A percentile compares a stretch with the other conserved stretches of the same genome.
These are phyloP conservation scores for Mus spicilegus DNA, from an alignment of 2,113 vertebrate species.

Conservation along the genomic window DNA sequence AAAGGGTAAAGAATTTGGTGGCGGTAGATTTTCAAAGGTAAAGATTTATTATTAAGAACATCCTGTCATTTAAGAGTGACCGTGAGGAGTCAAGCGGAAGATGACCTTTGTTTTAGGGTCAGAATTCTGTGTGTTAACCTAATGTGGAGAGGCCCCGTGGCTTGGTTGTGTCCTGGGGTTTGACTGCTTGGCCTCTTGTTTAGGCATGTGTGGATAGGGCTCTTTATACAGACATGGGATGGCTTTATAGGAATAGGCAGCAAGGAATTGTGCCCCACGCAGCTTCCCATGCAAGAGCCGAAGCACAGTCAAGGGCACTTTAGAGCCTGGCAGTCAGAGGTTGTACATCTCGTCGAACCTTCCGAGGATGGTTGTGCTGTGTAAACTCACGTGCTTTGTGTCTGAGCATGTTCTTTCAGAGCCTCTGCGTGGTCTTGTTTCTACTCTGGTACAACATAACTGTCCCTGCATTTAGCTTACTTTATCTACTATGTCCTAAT, in stretches of 20 bases:
- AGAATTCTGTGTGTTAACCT: background rate
- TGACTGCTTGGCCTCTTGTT: background rate
- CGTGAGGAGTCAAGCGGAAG: slow-evolving; percentile 36
- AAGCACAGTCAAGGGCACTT: background rate
- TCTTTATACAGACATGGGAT: background rate
- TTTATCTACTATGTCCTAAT: background rate
- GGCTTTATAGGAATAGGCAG: background rate
- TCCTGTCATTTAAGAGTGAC: background rate
- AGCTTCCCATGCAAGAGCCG: background rate
- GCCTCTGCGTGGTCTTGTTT: background rate
- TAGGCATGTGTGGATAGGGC: background rate
- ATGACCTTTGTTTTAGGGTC: slow-evolving; percentile 51
- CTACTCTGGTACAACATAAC: background rate
- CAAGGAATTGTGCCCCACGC: background rate
- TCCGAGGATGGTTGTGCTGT: background rate
- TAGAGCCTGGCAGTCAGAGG: background rate
- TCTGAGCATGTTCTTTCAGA: slow-evolving; percentile 32
- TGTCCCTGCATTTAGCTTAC: background rate
- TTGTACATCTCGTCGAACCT: background rate
- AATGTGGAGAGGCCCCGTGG: background rate
- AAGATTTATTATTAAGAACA: background rate
- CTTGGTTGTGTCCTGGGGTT: slow-evolving; percentile 43
- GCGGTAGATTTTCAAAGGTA: slow-evolving; percentile 41
- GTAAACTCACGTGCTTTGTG: background rate
- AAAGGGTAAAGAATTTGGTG: background rate